Percentiles rank a stretch among this genome's conserved stretches.
These are phyloP conservation scores for Drosophila paulistorum DNA, from an alignment of 1,140 invertebrate species.

Conservation along the genomic window DNA sequence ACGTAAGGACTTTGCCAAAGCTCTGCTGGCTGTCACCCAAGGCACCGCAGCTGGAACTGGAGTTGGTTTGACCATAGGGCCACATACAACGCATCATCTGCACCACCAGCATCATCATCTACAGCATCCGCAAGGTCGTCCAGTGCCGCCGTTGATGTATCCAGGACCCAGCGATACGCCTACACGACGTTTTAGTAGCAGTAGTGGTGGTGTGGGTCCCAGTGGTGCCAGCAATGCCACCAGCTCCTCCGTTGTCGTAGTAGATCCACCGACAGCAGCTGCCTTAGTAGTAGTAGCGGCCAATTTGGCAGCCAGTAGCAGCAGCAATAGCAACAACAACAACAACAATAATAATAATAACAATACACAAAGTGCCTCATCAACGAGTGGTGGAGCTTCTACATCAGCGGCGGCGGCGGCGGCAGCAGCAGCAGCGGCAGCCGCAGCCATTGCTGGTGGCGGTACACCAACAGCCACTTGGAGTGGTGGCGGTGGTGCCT, in stretches of 20 bases:
- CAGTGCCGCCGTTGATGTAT: constrained; percentile 46
- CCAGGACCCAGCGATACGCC: constrained; percentile 48
- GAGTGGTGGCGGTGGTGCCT: constrained; percentile 65
- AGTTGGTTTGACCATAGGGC: constrained; percentile 40
- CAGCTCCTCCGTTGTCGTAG: not conserved
- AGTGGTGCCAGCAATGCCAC: not conserved
- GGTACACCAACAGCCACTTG: constrained; percentile 23
- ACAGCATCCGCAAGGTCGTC: constrained; percentile 45
- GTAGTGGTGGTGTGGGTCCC: constrained; percentile 33
- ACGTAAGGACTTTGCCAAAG: constrained; percentile 59
- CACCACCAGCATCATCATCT: constrained; percentile 39
- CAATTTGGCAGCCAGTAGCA: constrained; percentile 39
- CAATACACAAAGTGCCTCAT: constrained; percentile 42
- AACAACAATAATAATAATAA: constrained; percentile 1
- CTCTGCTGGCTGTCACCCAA: constrained; percentile 53
- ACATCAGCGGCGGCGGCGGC: constrained; percentile 66
- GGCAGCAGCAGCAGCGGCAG: constrained; percentile 52
- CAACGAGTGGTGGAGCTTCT: constrained; percentile 29
- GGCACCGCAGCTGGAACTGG: constrained; percentile 1
- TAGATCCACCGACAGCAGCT: constrained; percentile 39
- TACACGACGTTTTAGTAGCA: constrained; percentile 67
- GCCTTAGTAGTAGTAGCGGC: constrained; percentile 37
- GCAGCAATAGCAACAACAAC: not conserved
- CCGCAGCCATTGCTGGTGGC: constrained; percentile 36
- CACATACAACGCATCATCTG: constrained; percentile 22